Base-by-base conservation (phyloP, 2,888 invertebrate species). In the Ophraella communa region DNA sequence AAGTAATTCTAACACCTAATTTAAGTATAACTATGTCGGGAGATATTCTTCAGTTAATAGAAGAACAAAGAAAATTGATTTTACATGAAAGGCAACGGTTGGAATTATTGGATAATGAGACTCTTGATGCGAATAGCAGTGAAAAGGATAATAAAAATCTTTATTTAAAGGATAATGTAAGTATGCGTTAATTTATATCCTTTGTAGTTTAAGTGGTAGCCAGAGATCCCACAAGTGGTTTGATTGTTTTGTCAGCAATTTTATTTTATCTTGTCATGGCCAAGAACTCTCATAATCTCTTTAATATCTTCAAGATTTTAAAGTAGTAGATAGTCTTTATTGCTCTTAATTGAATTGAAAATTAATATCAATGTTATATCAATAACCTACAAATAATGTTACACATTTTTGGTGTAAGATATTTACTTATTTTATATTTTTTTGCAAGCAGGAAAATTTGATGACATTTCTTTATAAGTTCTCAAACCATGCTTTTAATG, bases 51-150 rank as follows among this genome's bases (percentile, higher is more conserved):
- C 63, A 73, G 57, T 75, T 78, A 65, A 65, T 78, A 20, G 71
- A 76, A 64, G 61, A 71, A 45, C 75, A 77, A 60, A 76, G 68
- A 56, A 30, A 58, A 14, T 63, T 72, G 42, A 73, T 79, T 62
- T 39, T 64, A 7, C 68, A 73, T 55, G 78, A 78, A 24, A 76
- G 73, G 57, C 70, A 68, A 59, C 73, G 76, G 65, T 71, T 78
- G 58, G 75, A 74, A 42, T 39, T 73, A 33, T 27, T 65, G 7
- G 44, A 66, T 47, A 53, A 63, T 24, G 14, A 10, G 24, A 23
- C 45, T 27, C 20, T 49, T 18, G 27, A 47, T 24, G 14, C 3
- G 20, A 53, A 8, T 35, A 39, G 30, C 49, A 33, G 30, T 10
- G 51, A 58, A 17, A 35, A 55, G n/a, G 20, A 52, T 20, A 42